phyloP scores from a whole-genome alignment of 2,113 vertebrate species.

The Passer domesticus region DNA sequence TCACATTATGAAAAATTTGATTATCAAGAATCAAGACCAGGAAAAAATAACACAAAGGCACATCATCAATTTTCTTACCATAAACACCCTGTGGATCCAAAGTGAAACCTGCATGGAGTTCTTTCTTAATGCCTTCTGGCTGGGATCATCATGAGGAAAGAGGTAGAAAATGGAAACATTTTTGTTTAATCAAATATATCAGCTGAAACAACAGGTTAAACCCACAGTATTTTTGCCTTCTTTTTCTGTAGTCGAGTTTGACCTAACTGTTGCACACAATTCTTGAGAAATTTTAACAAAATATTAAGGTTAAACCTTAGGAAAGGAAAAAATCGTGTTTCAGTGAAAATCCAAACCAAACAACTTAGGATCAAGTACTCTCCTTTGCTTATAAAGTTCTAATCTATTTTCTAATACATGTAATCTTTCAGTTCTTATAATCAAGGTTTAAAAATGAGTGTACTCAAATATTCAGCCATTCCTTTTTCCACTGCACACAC shows the following conservation, averaged over 20 bases:
- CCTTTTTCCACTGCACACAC: neutral
- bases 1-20: neutral
- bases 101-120: slow-evolving; percentile 73
- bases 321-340: neutral
- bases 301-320: neutral
- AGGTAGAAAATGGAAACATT: neutral
- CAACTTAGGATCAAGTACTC: neutral
- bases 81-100: slow-evolving; percentile 89
- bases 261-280: neutral
- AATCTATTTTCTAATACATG: no score
- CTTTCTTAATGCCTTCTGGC: slow-evolving; percentile 88
- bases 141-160: slow-evolving; percentile 66
- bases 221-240: neutral
- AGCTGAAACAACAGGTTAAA: neutral
- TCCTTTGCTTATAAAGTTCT: neutral
- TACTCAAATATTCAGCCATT: neutral
- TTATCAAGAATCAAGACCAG: neutral
- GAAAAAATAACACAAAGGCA: neutral
- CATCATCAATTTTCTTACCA: slow-evolving; percentile 71
- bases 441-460: neutral
- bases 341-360: neutral
- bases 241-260: neutral
- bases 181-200: neutral
- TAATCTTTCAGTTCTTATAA: neutral
- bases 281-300: neutral